Conservation (phyloP, 2,888 invertebrate species). For the Eristalinus sepulchralis region DNA sequence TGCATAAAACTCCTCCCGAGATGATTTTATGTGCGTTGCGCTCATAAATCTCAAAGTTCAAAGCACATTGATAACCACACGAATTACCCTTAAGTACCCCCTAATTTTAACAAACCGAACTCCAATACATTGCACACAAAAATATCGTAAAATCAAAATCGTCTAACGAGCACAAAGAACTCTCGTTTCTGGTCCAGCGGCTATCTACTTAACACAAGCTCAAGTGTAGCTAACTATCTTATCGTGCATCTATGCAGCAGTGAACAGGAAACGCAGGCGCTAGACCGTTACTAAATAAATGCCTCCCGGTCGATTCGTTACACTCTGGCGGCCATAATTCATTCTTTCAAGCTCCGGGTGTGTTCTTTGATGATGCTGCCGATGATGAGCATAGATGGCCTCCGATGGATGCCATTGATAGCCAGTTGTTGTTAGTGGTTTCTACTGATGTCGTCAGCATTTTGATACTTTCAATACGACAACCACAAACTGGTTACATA, state of each 20-base stretch:
- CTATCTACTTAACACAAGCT: background rate
- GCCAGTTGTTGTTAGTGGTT: background rate
- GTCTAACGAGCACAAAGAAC: conserved; percentile 1
- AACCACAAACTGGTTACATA: background rate
- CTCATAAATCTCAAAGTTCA: conserved; percentile 20
- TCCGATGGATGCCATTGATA: background rate
- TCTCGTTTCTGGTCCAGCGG: background rate
- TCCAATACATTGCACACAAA: background rate
- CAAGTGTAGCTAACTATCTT: conserved; percentile 36
- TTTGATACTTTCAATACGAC: background rate
- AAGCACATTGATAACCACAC: conserved; percentile 38
- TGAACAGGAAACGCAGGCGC: conserved; percentile 47
- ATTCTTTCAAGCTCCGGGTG: conserved; percentile 4
- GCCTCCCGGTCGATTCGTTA: conserved; percentile 31
- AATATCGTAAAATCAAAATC: conserved; percentile 21
- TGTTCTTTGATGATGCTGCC: conserved; percentile 28
- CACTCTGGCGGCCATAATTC: conserved; percentile 25
- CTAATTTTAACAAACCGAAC: conserved; percentile 1
- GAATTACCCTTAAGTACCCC: conserved; percentile 15
- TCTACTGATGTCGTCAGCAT: background rate
- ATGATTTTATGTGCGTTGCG: conserved; percentile 8
- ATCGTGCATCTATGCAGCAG: conserved; percentile 19
- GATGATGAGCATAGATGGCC: background rate
- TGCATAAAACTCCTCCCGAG: background rate
- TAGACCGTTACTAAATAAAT: conserved; percentile 43